phyloP scores from a whole-genome alignment of 2,888 invertebrate species.

The Brenthis hecate region DNA sequence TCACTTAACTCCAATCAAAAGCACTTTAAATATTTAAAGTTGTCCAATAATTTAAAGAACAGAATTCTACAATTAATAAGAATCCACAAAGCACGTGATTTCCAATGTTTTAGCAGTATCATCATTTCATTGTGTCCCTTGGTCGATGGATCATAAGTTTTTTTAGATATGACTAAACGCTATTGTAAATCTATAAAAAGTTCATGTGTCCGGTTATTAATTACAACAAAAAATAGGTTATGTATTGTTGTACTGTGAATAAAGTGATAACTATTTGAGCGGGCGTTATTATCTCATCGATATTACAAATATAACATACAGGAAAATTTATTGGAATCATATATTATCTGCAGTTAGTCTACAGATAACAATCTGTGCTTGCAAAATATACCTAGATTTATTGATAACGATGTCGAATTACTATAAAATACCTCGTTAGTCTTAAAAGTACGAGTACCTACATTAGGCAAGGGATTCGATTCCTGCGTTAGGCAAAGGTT shows the following conservation, averaged over 20 bases:
- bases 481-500: no score
- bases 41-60: no score
- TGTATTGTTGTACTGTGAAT: constrained; percentile 35
- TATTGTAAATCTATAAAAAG: constrained; percentile 48
- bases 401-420: neutral
- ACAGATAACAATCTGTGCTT: neutral
- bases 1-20: no score
- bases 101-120: neutral
- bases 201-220: constrained; percentile 46
- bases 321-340: neutral
- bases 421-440: no score
- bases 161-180: constrained; percentile 46
- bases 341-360: neutral
- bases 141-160: constrained; percentile 40
- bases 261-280: constrained; percentile 29
- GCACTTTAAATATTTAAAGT: no score
- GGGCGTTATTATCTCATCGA: constrained; percentile 17
- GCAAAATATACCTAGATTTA: neutral
- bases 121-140: constrained; percentile 29
- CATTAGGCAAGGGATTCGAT: no score
- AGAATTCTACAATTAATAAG: no score
- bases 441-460: no score
- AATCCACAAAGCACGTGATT: neutral
- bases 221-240: constrained; percentile 45
- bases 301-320: neutral